These are phyloP conservation scores for Gambusia yucatana DNA, from an alignment of 2,797 vertebrate species.

Conservation along the genomic window DNA sequence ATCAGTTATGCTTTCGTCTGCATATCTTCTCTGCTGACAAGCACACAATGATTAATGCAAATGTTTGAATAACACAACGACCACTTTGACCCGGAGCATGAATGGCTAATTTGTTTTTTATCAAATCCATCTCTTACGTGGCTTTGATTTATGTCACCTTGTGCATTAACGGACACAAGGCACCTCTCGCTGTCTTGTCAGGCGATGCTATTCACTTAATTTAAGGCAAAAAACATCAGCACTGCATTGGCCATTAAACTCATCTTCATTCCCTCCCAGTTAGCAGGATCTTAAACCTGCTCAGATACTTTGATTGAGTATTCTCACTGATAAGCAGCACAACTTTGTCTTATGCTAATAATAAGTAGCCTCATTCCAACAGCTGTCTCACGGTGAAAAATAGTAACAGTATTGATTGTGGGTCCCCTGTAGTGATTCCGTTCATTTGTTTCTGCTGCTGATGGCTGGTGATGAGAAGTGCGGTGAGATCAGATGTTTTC, in stretches of 20 bases:
- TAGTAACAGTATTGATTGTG: conserved; percentile 61
- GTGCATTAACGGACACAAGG: conserved; percentile 42
- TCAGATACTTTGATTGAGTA: conserved; percentile 11
- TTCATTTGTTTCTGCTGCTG: conserved; percentile 59
- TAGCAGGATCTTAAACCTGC: background rate
- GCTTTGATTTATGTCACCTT: conserved; percentile 58
- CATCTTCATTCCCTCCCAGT: conserved; percentile 17
- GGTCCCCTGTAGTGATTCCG: conserved; percentile 51
- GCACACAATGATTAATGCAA: conserved; percentile 55
- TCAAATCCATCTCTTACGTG: conserved; percentile 44
- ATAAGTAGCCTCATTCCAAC: conserved; percentile 24
- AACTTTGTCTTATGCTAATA: conserved; percentile 24
- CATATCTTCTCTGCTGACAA: conserved; percentile 26
- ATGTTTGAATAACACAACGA: conserved; percentile 66
- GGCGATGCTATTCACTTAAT: conserved; percentile 47
- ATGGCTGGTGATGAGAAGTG: conserved; percentile 58
- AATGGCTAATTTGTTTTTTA: conserved; percentile 52
- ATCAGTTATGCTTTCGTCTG: conserved; percentile 9
- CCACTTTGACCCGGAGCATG: conserved; percentile 50
- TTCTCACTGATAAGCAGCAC: conserved; percentile 16
- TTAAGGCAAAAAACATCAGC: conserved; percentile 38
- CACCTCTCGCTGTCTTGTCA: conserved; percentile 34
- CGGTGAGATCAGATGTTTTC: conserved; percentile 64
- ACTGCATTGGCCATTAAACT: conserved; percentile 4
- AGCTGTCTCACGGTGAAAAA: conserved; percentile 44